Evolutionary conservation across 23 tunicate species (phyloP).

Genomic region (Styela clava): DNA sequence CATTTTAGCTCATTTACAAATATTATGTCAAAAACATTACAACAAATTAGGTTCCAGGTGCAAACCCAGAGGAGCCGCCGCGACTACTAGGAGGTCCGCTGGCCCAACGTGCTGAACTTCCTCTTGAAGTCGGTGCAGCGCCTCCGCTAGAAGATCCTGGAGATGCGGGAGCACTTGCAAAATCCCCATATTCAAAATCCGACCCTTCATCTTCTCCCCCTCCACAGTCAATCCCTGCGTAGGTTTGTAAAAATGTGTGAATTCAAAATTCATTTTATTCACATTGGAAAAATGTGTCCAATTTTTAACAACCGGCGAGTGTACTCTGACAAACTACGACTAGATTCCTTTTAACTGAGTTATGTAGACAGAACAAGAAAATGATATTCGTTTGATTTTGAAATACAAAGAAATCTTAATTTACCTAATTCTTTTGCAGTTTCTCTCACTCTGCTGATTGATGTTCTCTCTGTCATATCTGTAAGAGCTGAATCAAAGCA

Average conservation of each 20-base stretch:
- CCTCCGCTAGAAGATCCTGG: neutral
- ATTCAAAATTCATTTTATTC: no score
- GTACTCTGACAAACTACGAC: no score
- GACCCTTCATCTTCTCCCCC: neutral
- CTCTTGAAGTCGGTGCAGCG: neutral
- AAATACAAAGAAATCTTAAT: no score
- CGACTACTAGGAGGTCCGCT: neutral
- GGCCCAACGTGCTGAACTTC: neutral
- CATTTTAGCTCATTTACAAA: no score
- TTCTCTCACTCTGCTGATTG: neutral
- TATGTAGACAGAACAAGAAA: no score
- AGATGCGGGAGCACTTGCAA: neutral
- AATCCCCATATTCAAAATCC: neutral
- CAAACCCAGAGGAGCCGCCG: neutral
- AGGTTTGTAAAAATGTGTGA: no score
- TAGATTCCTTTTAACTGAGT: no score
- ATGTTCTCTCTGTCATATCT: neutral
- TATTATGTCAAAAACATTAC: neutral
- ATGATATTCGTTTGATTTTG: no score
- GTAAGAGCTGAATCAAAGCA: slow-evolving; percentile 32
- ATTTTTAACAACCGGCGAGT: no score
- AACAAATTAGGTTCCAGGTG: neutral
- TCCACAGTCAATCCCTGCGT: neutral
- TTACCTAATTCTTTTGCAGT: neutral
- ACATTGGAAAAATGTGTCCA: no score